A percentile compares a stretch with the other conserved stretches of the same genome.
phyloP scores from a whole-genome alignment of 2,113 vertebrate species.

The Galemys pyrenaicus region DNA sequence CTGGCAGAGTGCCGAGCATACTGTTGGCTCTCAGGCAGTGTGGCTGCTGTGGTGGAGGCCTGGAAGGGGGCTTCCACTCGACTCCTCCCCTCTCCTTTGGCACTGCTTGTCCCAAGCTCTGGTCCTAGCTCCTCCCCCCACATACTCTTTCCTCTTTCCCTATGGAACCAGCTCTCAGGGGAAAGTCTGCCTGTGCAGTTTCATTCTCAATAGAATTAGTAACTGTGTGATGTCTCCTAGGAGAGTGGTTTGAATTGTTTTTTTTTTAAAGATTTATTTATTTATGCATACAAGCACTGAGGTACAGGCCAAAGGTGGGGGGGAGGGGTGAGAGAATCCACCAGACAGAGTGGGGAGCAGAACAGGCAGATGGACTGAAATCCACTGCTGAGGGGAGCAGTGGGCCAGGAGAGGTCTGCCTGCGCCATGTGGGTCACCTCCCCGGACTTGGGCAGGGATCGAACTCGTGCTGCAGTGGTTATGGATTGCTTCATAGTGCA shows the following conservation, averaged over 20 bases:
- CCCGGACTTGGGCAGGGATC: too few relatives aligned
- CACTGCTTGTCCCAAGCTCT: not conserved
- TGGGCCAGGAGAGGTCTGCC: too few relatives aligned
- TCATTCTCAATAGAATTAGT: not conserved
- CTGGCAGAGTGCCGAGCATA: not conserved
- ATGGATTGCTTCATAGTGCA: too few relatives aligned
- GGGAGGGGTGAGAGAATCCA: too few relatives aligned
- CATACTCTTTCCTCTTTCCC: not conserved
- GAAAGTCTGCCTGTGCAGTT: not conserved
- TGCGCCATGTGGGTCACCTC: too few relatives aligned
- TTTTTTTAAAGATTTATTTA: too few relatives aligned
- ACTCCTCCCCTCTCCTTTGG: not conserved
- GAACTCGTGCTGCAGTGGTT: too few relatives aligned
- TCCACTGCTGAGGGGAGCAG: too few relatives aligned
- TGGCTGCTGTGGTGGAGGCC: not conserved
- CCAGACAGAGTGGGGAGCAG: too few relatives aligned
- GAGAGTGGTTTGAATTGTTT: not conserved
- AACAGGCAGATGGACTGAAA: too few relatives aligned
- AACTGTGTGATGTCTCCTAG: not conserved
- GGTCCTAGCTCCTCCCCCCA: not conserved
- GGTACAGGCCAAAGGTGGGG: too few relatives aligned
- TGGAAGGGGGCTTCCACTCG: not conserved
- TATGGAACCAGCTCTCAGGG: not conserved
- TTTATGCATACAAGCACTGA: too few relatives aligned
- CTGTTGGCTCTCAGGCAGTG: not conserved